Conservation (phyloP, 2,888 invertebrate species). For the Pristionchus arcanus region DNA sequence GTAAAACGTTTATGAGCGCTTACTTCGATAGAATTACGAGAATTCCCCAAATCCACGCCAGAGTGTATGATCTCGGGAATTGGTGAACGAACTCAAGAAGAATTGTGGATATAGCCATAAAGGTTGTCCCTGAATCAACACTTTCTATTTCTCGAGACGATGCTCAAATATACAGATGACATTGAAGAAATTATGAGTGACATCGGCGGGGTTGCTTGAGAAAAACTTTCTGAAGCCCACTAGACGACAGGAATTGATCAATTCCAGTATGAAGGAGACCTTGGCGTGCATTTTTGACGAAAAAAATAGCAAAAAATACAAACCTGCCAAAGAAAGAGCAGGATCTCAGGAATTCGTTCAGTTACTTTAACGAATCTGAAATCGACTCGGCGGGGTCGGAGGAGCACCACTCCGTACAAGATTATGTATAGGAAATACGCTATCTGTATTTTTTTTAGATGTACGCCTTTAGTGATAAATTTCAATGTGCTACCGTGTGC, state of each 20-base stretch:
- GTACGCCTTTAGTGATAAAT: neutral
- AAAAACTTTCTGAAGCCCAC: neutral
- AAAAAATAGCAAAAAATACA: slow-evolving; percentile 60
- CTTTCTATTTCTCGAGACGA: no score
- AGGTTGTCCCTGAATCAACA: neutral
- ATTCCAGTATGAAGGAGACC: neutral
- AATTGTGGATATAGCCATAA: neutral
- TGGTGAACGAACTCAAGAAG: neutral
- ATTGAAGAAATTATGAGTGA: slow-evolving; percentile 60
- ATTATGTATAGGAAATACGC: neutral
- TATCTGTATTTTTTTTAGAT: neutral
- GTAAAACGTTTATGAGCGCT: neutral
- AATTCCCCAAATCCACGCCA: neutral
- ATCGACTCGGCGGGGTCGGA: neutral
- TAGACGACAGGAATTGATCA: neutral
- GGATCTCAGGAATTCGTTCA: slow-evolving; percentile 58
- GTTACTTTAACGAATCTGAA: neutral
- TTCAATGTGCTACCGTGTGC: neutral
- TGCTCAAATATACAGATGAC: neutral
- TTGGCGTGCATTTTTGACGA: neutral
- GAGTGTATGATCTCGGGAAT: no score
- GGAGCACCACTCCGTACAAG: neutral
- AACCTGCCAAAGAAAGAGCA: slow-evolving; percentile 62
- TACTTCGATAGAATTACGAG: neutral
- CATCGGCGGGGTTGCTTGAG: slow-evolving; percentile 58